Percentiles rank a stretch among this genome's conserved stretches.
phyloP scores from a whole-genome alignment of 2,113 vertebrate species.

The Vombatus ursinus region DNA sequence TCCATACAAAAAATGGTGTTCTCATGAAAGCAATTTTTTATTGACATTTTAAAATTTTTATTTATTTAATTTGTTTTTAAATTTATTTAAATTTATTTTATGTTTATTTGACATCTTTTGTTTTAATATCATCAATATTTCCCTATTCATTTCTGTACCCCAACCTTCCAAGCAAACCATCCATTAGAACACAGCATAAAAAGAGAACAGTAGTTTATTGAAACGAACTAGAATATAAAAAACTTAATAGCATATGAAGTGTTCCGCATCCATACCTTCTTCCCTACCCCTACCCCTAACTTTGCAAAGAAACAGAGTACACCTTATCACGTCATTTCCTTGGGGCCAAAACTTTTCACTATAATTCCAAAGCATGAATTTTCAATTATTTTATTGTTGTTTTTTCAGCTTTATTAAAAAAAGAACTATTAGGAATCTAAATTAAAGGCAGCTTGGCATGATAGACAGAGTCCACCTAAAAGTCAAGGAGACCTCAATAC shows the following conservation, averaged over 20 bases:
- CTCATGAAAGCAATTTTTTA: conserved; percentile 67
- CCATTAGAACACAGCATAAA: background rate
- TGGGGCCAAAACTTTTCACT: background rate
- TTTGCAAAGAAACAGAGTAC: background rate
- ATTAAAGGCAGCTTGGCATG: background rate
- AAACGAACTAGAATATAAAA: background rate
- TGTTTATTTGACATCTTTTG: background rate
- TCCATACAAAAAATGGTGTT: conserved; percentile 72
- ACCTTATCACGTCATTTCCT: background rate
- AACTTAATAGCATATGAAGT: background rate
- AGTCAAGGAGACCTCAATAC: background rate
- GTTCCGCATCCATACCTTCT: background rate
- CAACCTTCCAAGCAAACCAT: background rate
- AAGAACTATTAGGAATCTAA: background rate
- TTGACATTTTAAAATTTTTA: background rate
- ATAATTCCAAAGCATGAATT: background rate
- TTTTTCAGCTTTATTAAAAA: background rate
- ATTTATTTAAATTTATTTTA: no score
- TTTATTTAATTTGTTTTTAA: no score
- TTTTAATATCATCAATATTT: background rate
- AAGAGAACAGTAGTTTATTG: background rate
- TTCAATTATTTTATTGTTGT: background rate
- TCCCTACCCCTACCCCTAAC: background rate
- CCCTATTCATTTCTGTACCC: background rate
- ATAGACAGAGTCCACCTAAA: background rate